Conservation (phyloP, 2,797 vertebrate genomes). For the Lutra lutra region DNA sequence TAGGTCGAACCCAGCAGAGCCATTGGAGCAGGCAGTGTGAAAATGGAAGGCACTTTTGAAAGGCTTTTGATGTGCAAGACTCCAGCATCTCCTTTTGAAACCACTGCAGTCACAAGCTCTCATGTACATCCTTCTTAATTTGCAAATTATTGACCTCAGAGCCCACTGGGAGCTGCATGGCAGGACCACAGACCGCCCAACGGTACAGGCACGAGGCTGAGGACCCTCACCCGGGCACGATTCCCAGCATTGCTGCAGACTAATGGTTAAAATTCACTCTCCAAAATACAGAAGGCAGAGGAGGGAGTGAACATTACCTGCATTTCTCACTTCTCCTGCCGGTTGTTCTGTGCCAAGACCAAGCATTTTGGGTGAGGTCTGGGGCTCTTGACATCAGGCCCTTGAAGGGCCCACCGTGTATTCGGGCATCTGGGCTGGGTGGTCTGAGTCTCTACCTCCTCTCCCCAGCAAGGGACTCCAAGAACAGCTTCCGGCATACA, state of each 20-base stretch:
- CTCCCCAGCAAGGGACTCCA: background rate
- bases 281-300: background rate
- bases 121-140: constrained; percentile 38
- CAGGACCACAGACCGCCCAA: background rate
- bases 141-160: constrained; percentile 46
- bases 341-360: background rate
- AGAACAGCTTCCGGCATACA: background rate
- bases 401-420: too few species aligned
- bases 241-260: accelerated
- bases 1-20: background rate
- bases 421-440: background rate
- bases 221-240: background rate
- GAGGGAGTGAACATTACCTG: accelerated
- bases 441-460: background rate
- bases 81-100: constrained; percentile 53
- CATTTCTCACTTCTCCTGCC: background rate
- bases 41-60: background rate
- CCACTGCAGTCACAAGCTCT: background rate
- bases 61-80: constrained; percentile 16
- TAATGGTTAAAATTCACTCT: background rate
- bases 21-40: background rate
- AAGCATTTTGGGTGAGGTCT: too few species aligned
- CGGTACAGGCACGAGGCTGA: background rate
- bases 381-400: background rate
- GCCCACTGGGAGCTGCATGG: background rate